Percentiles rank a stretch among this genome's conserved stretches.
These are phyloP conservation scores for Galerucella pusilla DNA, from an alignment of 2,888 invertebrate genomes.

Conservation along the genomic window DNA sequence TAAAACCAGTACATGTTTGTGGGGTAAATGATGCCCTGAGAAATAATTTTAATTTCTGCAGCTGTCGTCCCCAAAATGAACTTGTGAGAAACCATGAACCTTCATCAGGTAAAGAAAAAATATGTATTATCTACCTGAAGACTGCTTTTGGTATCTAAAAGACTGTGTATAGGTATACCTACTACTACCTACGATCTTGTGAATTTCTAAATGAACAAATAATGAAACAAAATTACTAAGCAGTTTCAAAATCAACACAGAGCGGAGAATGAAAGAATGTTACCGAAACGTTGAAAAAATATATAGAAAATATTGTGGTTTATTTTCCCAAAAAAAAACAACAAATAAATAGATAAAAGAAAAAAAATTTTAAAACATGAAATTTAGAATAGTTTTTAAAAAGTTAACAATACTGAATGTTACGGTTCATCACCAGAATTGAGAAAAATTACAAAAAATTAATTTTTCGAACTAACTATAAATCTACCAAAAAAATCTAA, in stretches of 20 bases:
- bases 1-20: not conserved
- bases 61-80: constrained; percentile 2
- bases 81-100: constrained; percentile 9
- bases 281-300: not conserved
- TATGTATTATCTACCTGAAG: not conserved
- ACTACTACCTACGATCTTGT: not conserved
- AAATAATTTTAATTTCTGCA: constrained; percentile 12
- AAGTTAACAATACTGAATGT: no score
- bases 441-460: no score
- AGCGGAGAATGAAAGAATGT: not conserved
- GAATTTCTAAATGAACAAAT: not conserved
- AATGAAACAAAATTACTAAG: not conserved
- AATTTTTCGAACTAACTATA: no score
- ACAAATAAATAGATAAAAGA: no score
- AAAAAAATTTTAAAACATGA: no score
- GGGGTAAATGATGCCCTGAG: constrained; percentile 3
- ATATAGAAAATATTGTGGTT: no score
- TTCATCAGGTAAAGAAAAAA: constrained; percentile 6
- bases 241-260: no score
- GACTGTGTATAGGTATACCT: not conserved
- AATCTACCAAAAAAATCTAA: no score
- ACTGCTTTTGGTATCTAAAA: constrained; percentile 3
- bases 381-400: no score
- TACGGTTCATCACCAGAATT: no score
- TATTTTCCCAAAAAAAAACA: no score